phyloP scores from a whole-genome alignment of 30 jellyfish, hydroid and myxozoan genomes.

The Hydractinia symbiolongicarpus region DNA sequence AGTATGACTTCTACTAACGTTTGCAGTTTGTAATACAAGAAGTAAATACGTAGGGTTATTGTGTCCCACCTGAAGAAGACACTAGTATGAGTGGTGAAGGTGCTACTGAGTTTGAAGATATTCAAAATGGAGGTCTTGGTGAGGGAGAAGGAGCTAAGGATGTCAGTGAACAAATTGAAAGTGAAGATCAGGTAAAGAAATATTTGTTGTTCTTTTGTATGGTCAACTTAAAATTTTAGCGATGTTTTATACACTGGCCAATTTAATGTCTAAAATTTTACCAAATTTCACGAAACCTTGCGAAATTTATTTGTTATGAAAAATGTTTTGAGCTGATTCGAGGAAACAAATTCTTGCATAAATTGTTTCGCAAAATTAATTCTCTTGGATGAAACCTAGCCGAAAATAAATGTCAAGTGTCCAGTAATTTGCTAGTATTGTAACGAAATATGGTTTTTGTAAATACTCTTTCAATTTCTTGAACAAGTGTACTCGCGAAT shows the following conservation, averaged over 20 bases:
- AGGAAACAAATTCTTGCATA: too few species aligned
- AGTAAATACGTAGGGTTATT: slow-evolving; percentile 61
- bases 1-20: too few species aligned
- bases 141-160: slow-evolving; percentile 96
- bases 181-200: slow-evolving; percentile 71
- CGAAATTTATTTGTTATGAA: neutral
- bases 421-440: too few species aligned
- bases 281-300: neutral
- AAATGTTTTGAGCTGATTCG: too few species aligned
- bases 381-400: too few species aligned
- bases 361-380: too few species aligned
- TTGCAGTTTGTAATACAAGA: neutral
- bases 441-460: too few species aligned
- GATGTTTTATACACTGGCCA: neutral
- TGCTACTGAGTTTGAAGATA: slow-evolving; percentile 90
- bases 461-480: too few species aligned
- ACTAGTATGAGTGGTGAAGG: slow-evolving; percentile 74
- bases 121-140: slow-evolving; percentile 92
- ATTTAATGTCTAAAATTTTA: neutral
- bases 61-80: slow-evolving; percentile 83
- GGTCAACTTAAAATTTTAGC: neutral
- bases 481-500: too few species aligned
- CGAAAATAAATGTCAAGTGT: too few species aligned
- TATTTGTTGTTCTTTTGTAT: neutral
- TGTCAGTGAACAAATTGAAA: slow-evolving; percentile 92